These are phyloP conservation scores for Jacana jacana DNA, from an alignment of 2,113 vertebrate species.

Conservation along the genomic window DNA sequence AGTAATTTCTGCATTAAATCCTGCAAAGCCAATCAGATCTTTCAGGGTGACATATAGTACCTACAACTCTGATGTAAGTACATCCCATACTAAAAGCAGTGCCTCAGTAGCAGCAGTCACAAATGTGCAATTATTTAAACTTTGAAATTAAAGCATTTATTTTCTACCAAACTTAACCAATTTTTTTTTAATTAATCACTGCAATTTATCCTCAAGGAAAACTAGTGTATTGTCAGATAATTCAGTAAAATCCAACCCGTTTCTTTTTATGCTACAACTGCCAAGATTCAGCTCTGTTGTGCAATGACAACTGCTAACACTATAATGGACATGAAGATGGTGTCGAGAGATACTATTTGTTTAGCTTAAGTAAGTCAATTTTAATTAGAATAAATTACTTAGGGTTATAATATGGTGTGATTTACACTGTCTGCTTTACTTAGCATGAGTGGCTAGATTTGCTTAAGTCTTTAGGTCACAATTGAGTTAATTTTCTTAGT, in stretches of 20 bases:
- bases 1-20: not conserved
- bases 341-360: not conserved
- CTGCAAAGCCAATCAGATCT: not conserved
- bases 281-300: not conserved
- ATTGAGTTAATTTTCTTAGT: not conserved
- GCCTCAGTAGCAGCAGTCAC: not conserved
- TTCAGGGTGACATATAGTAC: not conserved
- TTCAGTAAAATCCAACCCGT: not conserved
- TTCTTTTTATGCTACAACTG: not conserved
- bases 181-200: not conserved
- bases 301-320: not conserved
- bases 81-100: not conserved
- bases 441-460: not conserved
- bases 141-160: not conserved
- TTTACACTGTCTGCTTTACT: not conserved
- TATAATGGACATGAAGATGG: accelerated
- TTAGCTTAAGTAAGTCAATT: not conserved
- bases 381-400: not conserved
- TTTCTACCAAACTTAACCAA: not conserved
- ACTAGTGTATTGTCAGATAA: not conserved
- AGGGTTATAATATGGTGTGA: not conserved
- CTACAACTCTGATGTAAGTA: not conserved
- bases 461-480: not conserved
- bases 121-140: not conserved
- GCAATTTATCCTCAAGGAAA: not conserved